Evolutionary conservation across 1,140 invertebrate genomes (phyloP).

Genomic region (Mizuhopecten yessoensis): DNA sequence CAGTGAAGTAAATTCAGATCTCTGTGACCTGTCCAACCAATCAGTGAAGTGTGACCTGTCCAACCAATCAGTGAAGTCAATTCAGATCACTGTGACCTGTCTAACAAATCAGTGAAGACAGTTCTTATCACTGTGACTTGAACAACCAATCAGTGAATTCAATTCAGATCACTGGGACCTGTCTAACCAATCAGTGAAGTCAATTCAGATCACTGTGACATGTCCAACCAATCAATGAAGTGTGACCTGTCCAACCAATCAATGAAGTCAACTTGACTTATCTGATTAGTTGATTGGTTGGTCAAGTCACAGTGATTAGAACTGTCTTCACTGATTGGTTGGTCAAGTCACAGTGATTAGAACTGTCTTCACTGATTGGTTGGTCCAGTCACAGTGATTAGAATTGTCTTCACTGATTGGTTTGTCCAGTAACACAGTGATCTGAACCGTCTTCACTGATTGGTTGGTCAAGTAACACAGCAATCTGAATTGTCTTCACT

Average conservation of each 20-base stretch:
- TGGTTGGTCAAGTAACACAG: background rate
- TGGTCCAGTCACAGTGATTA: background rate
- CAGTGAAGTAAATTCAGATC: too few species aligned
- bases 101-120: too few species aligned
- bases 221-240: background rate
- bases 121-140: too few species aligned
- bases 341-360: too few species aligned
- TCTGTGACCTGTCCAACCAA: too few species aligned
- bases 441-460: background rate
- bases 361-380: too few species aligned
- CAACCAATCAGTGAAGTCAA: background rate
- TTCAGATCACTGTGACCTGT: too few species aligned
- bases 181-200: too few species aligned
- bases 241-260: background rate
- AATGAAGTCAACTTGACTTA: background rate
- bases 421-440: background rate
- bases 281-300: background rate
- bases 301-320: background rate
- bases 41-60: background rate
- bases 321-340: too few species aligned
- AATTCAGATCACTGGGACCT: too few species aligned
- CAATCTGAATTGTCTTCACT: background rate
- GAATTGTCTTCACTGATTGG: background rate
- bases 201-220: too few species aligned
- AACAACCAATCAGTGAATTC: too few species aligned